Conservation (phyloP, 2,113 vertebrate genomes). For the Cyphomyrus plagiostoma region DNA sequence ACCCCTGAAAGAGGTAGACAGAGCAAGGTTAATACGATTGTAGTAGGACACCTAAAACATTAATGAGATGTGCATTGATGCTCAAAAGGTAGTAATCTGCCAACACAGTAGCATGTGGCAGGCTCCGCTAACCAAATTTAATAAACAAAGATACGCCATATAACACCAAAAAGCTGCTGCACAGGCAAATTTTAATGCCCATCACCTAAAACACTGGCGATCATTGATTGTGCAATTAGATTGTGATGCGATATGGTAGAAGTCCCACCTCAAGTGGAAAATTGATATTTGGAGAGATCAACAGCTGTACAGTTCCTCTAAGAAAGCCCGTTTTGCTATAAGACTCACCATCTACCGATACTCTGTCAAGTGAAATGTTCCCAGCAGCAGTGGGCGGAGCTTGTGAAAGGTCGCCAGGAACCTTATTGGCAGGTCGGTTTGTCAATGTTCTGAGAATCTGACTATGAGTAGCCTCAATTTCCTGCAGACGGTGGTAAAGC, state of each 20-base stretch:
- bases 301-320: background rate
- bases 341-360: conserved; percentile 50
- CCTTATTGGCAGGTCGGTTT: conserved; percentile 31
- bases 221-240: background rate
- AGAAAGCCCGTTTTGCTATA: background rate
- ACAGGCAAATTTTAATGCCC: background rate
- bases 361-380: conserved; percentile 46
- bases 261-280: background rate
- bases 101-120: background rate
- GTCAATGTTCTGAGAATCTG: conserved; percentile 49
- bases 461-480: conserved; percentile 57
- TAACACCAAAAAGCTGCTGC: background rate
- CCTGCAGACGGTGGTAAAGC: conserved; percentile 36
- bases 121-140: background rate
- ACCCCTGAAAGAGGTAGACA: conserved; percentile 37
- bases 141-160: background rate
- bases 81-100: background rate
- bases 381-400: conserved; percentile 37
- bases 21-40: background rate
- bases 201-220: background rate
- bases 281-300: background rate
- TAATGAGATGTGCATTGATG: background rate
- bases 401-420: conserved; percentile 37
- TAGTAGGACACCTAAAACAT: background rate
- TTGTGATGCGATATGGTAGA: background rate